Evolutionary conservation across 2,797 vertebrate genomes (phyloP).

Genomic region (Tangara arthus): DNA sequence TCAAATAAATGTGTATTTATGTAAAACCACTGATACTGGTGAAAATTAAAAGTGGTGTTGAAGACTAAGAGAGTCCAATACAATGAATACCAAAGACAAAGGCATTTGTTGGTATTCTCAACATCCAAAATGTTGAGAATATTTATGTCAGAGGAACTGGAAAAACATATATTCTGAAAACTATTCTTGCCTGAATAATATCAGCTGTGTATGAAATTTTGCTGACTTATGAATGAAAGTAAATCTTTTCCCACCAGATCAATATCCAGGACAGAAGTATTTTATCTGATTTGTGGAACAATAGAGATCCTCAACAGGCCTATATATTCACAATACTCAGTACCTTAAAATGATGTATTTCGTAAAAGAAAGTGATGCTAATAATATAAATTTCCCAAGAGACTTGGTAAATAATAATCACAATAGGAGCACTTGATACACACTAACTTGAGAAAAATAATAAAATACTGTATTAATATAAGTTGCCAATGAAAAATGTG

Average conservation of each 20-base stretch:
- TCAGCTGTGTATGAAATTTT: not conserved
- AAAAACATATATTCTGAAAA: not conserved
- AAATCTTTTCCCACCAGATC: not conserved
- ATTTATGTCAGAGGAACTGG: not conserved
- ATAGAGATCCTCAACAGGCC: not conserved
- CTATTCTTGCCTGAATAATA: not conserved
- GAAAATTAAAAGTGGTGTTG: not conserved
- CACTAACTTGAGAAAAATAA: not conserved
- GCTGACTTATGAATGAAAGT: not conserved
- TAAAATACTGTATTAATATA: not conserved
- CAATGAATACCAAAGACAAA: not conserved
- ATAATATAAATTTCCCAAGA: not conserved
- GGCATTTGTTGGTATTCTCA: not conserved
- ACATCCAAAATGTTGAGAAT: not conserved
- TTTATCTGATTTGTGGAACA: not conserved
- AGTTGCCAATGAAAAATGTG: not conserved
- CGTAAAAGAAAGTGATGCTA: not conserved
- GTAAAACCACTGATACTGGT: not conserved
- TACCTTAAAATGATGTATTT: not conserved
- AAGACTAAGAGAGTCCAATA: not conserved
- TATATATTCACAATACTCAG: not conserved
- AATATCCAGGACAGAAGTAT: not conserved
- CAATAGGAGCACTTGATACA: not conserved
- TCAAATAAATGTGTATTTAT: not conserved
- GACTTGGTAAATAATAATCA: not conserved